Percentiles rank a stretch among this genome's conserved stretches.
These are phyloP conservation scores for Drosophila busckii DNA, from an alignment of 1,140 invertebrate species.

Conservation along the genomic window DNA sequence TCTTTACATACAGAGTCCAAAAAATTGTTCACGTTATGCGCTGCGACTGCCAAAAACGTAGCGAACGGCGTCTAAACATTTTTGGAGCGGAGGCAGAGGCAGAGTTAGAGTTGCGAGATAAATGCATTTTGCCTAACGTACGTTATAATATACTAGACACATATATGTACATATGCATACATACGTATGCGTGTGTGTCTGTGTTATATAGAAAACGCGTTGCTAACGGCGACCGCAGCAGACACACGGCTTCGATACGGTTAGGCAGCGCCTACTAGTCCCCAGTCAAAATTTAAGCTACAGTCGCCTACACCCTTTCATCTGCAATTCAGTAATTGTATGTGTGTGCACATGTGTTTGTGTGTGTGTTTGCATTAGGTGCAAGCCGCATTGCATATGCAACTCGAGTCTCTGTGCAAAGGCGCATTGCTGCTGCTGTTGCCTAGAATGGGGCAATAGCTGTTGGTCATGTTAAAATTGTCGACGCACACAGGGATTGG, in stretches of 20 bases:
- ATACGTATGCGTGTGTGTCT: background rate
- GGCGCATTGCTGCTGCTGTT: constrained; percentile 7
- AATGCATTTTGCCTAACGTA: constrained; percentile 69
- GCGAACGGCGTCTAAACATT: constrained; percentile 4
- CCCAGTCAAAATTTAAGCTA: too few relatives aligned
- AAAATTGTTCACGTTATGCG: constrained; percentile 32
- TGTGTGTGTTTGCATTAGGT: constrained; percentile 57
- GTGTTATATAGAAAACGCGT: constrained; percentile 53
- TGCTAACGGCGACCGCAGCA: constrained; percentile 71
- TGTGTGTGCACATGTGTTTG: background rate
- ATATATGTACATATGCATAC: constrained; percentile 9
- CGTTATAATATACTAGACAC: constrained; percentile 42
- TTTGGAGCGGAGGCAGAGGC: too few relatives aligned
- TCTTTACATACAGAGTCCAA: constrained; percentile 17
- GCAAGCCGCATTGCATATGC: constrained; percentile 55
- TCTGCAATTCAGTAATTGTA: constrained; percentile 1
- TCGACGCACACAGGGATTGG: constrained; percentile 17
- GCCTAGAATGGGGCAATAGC: constrained; percentile 39
- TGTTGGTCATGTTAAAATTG: constrained; percentile 71
- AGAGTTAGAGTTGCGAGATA: constrained; percentile 59
- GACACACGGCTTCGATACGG: constrained; percentile 68
- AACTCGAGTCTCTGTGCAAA: constrained; percentile 65
- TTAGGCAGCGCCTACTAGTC: constrained; percentile 30
- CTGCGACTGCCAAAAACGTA: constrained; percentile 29
- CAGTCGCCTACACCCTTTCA: background rate